Conservation (phyloP, 2,888 invertebrate genomes). For the Sminthurinus aureus region DNA sequence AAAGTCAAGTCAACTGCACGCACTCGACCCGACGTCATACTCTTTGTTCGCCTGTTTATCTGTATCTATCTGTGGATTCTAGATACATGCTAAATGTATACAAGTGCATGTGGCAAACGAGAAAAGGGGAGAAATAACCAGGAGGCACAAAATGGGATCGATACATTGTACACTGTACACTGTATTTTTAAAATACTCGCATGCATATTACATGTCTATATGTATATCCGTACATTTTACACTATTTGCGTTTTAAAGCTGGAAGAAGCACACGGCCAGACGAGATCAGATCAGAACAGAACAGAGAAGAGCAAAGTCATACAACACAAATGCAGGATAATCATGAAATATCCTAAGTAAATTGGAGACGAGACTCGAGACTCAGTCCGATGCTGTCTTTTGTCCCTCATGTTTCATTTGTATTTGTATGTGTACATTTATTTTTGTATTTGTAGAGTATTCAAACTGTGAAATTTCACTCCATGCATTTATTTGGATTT, state of each 20-base stretch:
- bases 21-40: constrained; percentile 33
- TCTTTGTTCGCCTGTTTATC: no score
- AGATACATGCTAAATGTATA: neutral
- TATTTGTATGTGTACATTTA: neutral
- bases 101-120: neutral
- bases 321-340: neutral
- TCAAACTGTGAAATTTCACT: neutral
- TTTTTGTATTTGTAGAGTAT: neutral
- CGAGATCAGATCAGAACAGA: neutral
- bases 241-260: neutral
- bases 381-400: neutral
- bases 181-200: neutral
- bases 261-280: neutral
- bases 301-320: neutral
- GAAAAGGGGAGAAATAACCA: constrained; percentile 32
- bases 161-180: constrained; percentile 21
- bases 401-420: neutral
- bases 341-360: constrained; percentile 15
- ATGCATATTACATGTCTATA: no score
- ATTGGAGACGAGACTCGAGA: neutral
- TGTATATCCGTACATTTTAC: neutral
- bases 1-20: constrained; percentile 45
- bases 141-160: constrained; percentile 36
- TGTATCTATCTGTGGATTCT: no score
- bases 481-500: neutral